phyloP scores from a whole-genome alignment of 2,888 invertebrate genomes.

The Drosophila quinaria region DNA sequence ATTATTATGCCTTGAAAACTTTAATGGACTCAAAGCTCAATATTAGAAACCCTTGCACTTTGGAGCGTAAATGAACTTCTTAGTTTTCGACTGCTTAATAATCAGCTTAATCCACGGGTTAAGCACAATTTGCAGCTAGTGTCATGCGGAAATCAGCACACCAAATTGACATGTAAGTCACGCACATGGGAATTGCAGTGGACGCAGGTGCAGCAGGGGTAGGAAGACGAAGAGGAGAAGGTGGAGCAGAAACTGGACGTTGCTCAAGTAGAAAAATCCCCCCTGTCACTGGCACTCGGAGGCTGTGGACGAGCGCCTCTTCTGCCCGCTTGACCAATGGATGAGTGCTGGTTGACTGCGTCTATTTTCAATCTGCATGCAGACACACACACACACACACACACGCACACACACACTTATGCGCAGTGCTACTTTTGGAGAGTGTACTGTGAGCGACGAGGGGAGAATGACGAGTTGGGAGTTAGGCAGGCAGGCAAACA shows the following conservation, averaged over 20 bases:
- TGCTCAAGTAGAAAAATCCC: conserved; percentile 50
- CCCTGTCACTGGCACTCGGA: conserved; percentile 41
- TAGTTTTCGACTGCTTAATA: neutral
- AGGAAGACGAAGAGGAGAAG: conserved; percentile 8
- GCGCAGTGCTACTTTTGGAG: conserved; percentile 40
- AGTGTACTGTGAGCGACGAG: conserved; percentile 29
- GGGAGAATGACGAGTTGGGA: conserved; percentile 9
- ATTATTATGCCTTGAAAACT: neutral
- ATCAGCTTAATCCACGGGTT: conserved; percentile 13
- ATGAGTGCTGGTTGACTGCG: conserved; percentile 70
- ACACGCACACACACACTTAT: conserved; percentile 12
- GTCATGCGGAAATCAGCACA: conserved; percentile 21
- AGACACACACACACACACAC: conserved; percentile 27
- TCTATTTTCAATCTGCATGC: conserved; percentile 73
- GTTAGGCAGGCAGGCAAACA: conserved; percentile 61
- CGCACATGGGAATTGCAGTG: conserved; percentile 39
- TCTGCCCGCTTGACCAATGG: conserved; percentile 55
- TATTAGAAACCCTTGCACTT: neutral
- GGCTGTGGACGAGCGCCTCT: conserved; percentile 26
- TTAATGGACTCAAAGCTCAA: neutral
- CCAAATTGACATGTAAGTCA: conserved; percentile 68
- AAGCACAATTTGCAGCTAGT: conserved; percentile 29
- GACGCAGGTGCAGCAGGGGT: conserved; percentile 11
- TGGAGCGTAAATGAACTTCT: neutral
- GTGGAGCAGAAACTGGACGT: conserved; percentile 3